These are phyloP conservation scores for Tachina fera DNA, from an alignment of 2,888 invertebrate species.

Conservation along the genomic window DNA sequence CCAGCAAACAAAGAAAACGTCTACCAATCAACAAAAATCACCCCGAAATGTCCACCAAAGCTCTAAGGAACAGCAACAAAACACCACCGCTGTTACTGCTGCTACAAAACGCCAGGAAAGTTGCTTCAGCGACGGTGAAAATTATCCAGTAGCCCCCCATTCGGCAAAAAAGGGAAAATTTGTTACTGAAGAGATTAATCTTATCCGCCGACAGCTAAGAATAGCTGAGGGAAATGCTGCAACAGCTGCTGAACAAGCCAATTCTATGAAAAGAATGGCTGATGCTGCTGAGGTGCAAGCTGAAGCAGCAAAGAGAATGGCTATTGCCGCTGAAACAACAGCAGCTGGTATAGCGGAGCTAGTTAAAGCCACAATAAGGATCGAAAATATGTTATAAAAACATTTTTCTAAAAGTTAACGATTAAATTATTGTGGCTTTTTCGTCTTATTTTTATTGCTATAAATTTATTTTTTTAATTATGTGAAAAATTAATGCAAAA, in stretches of 20 bases:
- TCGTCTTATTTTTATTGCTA: not conserved
- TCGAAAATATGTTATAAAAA: conserved; percentile 16
- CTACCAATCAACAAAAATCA: not conserved
- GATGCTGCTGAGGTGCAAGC: too few relatives aligned
- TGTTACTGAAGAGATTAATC: not conserved
- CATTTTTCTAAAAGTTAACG: conserved; percentile 3
- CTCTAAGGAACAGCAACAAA: not conserved
- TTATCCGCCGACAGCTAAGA: conserved; percentile 44
- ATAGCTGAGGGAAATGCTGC: conserved; percentile 21
- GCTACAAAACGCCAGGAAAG: conserved; percentile 3
- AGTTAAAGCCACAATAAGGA: conserved; percentile 20
- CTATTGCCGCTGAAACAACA: conserved; percentile 21
- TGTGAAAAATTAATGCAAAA: not conserved
- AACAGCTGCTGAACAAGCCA: not conserved
- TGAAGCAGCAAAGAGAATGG: conserved; percentile 7
- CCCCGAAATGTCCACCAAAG: not conserved
- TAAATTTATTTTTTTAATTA: not conserved
- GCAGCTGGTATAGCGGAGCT: conserved; percentile 9
- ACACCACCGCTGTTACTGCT: not conserved
- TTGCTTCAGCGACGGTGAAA: not conserved
- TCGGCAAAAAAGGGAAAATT: conserved; percentile 29
- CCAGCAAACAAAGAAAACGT: not conserved
- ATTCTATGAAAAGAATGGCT: conserved; percentile 31
- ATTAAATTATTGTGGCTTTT: conserved; percentile 15
- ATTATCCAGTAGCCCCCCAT: not conserved